A percentile compares a stretch with the other conserved stretches of the same genome.
Conservation (phyloP, 2,113 vertebrate genomes). For the Psilopogon haemacephalus region DNA sequence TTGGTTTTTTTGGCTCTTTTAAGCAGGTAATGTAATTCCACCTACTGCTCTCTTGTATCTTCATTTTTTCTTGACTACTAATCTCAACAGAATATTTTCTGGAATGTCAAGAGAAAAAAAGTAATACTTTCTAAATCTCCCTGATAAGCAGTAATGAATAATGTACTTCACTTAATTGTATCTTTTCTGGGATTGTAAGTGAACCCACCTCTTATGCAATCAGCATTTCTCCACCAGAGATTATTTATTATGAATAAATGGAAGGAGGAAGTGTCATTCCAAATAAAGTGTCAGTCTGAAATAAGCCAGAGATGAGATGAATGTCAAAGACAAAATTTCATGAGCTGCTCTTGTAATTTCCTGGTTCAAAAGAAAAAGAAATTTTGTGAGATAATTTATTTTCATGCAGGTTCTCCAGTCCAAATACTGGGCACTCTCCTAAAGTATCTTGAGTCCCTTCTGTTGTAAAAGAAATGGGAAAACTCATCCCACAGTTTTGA, state of each 20-base stretch:
- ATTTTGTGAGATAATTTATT: not conserved
- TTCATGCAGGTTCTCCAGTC: not conserved
- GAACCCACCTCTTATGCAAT: not conserved
- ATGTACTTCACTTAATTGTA: not conserved
- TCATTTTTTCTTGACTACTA: not conserved
- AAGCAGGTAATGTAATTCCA: not conserved
- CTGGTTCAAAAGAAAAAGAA: not conserved
- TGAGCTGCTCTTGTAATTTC: not conserved
- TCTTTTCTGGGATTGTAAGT: not conserved
- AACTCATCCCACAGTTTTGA: accelerated
- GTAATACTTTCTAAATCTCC: not conserved
- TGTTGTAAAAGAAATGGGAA: not conserved
- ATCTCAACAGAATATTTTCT: not conserved
- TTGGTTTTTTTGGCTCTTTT: not conserved
- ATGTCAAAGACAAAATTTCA: not conserved
- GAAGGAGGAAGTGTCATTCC: not conserved
- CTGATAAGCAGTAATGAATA: not conserved
- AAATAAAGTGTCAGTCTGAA: not conserved
- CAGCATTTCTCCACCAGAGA: not conserved
- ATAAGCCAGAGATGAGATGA: not conserved
- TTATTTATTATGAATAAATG: not conserved
- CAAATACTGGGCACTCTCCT: not conserved
- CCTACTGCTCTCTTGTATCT: not conserved
- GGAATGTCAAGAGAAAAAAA: not conserved
- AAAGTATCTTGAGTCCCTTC: not conserved